Conservation (phyloP, 2,797 vertebrate species). For the Urophycis tenuis region DNA sequence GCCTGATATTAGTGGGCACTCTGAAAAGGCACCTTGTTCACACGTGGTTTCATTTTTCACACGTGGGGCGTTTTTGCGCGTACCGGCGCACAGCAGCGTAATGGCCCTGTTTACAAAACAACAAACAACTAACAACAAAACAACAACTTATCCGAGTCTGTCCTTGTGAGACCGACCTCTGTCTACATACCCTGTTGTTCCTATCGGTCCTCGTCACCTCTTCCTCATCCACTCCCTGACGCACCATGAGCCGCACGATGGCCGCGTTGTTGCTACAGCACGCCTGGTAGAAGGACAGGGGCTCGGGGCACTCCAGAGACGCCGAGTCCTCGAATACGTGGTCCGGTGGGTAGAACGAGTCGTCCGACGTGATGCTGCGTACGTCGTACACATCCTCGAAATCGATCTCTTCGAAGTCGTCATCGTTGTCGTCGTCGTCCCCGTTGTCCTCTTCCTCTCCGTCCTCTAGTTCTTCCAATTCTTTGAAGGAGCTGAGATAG, state of each 20-base stretch:
- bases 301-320: conserved; percentile 61
- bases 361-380: conserved; percentile 83
- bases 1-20: too few species aligned
- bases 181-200: conserved; percentile 78
- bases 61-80: neutral
- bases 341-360: conserved; percentile 87
- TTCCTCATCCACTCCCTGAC: conserved; percentile 73
- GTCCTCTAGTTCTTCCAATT: conserved; percentile 13
- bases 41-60: too few species aligned
- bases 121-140: neutral
- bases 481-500: conserved; percentile 46
- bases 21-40: too few species aligned
- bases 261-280: conserved; percentile 81
- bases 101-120: too few species aligned
- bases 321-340: conserved; percentile 59
- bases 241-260: conserved; percentile 75
- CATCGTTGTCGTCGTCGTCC: conserved; percentile 32
- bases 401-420: conserved; percentile 77
- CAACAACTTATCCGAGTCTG: neutral
- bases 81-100: neutral
- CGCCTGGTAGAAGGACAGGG: conserved; percentile 79
- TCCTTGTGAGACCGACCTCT: too few species aligned
- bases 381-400: conserved; percentile 77
- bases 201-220: conserved; percentile 81
- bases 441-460: conserved; percentile 43